Percentiles rank a stretch among this genome's conserved stretches.
phyloP scores from a whole-genome alignment of 2,888 invertebrate species.

The Chorisops tibialis region DNA sequence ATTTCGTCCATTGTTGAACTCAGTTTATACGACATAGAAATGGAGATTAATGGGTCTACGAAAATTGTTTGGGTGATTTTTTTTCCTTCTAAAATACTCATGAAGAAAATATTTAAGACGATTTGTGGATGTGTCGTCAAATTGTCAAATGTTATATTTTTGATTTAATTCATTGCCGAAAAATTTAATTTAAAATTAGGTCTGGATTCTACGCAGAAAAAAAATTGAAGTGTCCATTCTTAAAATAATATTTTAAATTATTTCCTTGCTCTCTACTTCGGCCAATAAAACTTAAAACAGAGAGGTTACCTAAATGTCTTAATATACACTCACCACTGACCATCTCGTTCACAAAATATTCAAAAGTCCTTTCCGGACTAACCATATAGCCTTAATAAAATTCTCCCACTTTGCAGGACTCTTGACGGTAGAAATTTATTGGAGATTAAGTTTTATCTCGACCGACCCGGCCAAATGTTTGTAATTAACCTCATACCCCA shows the following conservation, averaged over 20 bases:
- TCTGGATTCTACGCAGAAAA: no score
- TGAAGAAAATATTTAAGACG: slow-evolving; percentile 8
- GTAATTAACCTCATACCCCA: slow-evolving; percentile 43
- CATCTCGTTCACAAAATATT: not conserved
- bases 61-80: not conserved
- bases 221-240: no score
- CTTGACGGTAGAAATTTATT: slow-evolving; percentile 33
- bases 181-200: no score
- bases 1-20: slow-evolving; percentile 8
- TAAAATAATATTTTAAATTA: no score
- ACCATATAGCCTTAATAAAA: slow-evolving; percentile 4
- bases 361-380: slow-evolving; percentile 13
- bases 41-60: slow-evolving; percentile 25
- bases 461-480: slow-evolving; percentile 43
- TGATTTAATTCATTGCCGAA: no score
- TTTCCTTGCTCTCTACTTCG: not conserved
- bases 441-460: slow-evolving; percentile 36
- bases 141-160: not conserved
- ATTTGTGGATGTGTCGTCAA: slow-evolving; percentile 16
- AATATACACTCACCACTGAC: slow-evolving; percentile 15
- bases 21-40: not conserved
- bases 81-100: not conserved
- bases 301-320: not conserved
- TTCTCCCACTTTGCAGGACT: slow-evolving; percentile 1
- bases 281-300: no score